Percentiles rank a stretch among this genome's conserved stretches.
Conservation (phyloP, 2,113 vertebrate genomes). For the Sinocyclocheilus grahami region DNA sequence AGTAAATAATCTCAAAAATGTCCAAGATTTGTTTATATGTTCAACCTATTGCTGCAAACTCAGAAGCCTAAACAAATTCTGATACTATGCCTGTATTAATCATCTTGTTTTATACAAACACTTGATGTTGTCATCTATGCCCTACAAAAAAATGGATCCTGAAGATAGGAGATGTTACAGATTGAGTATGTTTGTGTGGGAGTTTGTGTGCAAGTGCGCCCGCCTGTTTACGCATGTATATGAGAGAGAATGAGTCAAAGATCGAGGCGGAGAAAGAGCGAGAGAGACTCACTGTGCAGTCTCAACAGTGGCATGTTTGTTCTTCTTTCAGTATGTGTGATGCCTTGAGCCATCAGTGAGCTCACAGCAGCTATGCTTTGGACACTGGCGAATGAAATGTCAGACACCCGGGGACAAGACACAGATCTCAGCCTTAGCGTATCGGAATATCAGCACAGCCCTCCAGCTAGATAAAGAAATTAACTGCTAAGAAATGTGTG, state of each 20-base stretch:
- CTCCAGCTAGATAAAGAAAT: conserved; percentile 50
- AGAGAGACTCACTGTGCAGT: conserved; percentile 25
- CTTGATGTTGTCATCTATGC: conserved; percentile 31
- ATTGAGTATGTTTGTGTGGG: conserved; percentile 8
- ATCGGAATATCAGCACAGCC: conserved; percentile 48
- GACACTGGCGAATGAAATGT: conserved; percentile 46
- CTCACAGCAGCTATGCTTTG: conserved; percentile 38
- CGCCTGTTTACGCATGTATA: not conserved
- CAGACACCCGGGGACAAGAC: conserved; percentile 46
- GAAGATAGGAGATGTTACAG: conserved; percentile 8
- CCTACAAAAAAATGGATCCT: conserved; percentile 10
- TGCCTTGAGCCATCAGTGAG: conserved; percentile 45
- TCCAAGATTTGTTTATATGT: not conserved
- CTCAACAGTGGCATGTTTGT: conserved; percentile 37
- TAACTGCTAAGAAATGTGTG: conserved; percentile 27
- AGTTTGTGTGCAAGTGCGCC: not conserved
- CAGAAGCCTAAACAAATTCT: not conserved
- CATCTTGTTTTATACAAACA: conserved; percentile 5
- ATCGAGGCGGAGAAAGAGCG: not conserved
- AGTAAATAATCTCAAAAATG: not conserved
- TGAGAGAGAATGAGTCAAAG: not conserved
- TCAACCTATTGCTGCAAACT: not conserved
- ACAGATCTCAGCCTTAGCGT: conserved; percentile 37
- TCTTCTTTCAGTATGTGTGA: conserved; percentile 27
- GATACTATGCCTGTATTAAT: not conserved